Evolutionary conservation across 2,797 vertebrate genomes (phyloP).

Genomic region (Tapera naevia): DNA sequence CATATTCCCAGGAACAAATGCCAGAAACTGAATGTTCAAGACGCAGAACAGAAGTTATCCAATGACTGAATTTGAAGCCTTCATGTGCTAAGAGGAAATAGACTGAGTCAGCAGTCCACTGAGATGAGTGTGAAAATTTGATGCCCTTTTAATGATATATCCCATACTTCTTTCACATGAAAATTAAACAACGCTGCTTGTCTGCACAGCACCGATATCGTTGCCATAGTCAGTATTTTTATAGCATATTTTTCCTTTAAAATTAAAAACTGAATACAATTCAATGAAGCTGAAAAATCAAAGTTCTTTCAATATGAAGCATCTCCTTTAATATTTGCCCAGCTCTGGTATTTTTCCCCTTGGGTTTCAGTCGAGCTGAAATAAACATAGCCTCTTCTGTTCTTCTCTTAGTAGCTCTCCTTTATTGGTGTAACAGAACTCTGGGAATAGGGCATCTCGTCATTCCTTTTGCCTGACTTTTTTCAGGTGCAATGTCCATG

Average conservation of each 20-base stretch:
- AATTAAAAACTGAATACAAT: background rate
- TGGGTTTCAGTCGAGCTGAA: background rate
- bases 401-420: constrained; percentile 13
- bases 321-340: background rate
- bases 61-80: constrained; percentile 32
- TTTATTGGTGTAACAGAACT: background rate
- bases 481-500: background rate
- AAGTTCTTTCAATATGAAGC: background rate
- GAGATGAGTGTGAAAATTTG: constrained; percentile 22
- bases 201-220: background rate
- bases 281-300: background rate
- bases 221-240: background rate
- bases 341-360: background rate
- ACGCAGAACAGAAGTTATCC: constrained; percentile 54
- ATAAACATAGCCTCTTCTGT: background rate
- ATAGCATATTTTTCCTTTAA: background rate
- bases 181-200: constrained; percentile 10
- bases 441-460: background rate
- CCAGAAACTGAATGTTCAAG: constrained; percentile 64
- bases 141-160: constrained; percentile 23
- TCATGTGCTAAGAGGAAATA: constrained; percentile 49
- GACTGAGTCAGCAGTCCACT: constrained; percentile 39
- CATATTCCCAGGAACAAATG: constrained; percentile 70
- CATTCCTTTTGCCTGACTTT: background rate
- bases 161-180: constrained; percentile 6